Conservation (phyloP, 2,113 vertebrate species). For the Phoxinus phoxinus region DNA sequence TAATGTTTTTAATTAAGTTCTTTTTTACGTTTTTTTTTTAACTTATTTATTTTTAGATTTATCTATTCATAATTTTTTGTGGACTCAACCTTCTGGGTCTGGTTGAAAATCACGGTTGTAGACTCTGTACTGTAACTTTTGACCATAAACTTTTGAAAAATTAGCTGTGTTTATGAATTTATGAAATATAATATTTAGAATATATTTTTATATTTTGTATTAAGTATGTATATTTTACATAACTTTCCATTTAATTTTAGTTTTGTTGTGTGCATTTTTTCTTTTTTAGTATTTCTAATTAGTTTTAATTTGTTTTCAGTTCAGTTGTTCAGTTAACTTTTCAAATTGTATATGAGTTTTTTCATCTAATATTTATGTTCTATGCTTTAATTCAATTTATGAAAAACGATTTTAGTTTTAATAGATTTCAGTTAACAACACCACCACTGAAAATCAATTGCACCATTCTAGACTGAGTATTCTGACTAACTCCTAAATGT, state of each 20-base stretch:
- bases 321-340: too few species aligned
- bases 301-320: not conserved
- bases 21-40: too few species aligned
- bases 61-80: not conserved
- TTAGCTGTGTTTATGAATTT: too few species aligned
- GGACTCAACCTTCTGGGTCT: not conserved
- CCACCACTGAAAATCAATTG: not conserved
- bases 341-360: not conserved
- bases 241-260: not conserved
- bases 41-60: too few species aligned
- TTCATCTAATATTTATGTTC: not conserved
- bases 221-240: not conserved
- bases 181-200: too few species aligned
- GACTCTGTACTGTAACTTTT: not conserved
- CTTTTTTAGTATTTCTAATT: not conserved
- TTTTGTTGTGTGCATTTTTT: not conserved
- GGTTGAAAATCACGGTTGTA: not conserved
- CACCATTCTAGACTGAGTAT: not conserved
- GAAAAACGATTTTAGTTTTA: not conserved
- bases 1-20: too few species aligned
- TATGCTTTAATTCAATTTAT: not conserved
- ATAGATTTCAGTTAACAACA: not conserved
- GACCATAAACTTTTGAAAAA: not conserved
- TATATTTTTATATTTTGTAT: too few species aligned
- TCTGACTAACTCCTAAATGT: not conserved